These are phyloP conservation scores for Tonatia bakeri DNA, from an alignment of 2,113 vertebrate species.

Conservation along the genomic window DNA sequence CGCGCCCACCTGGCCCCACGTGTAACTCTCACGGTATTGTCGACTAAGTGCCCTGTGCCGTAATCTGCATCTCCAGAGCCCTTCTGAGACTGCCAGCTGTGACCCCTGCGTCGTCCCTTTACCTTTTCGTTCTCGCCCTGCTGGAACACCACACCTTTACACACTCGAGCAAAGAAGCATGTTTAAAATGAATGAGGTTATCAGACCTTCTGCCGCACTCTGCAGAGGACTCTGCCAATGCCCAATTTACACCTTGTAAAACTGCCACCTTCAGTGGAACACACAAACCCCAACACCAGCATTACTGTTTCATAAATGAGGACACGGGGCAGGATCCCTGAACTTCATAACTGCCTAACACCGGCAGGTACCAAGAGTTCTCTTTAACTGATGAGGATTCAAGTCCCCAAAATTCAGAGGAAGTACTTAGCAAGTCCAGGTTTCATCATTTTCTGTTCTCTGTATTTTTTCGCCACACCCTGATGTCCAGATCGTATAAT, in stretches of 20 bases:
- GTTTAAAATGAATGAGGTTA: slow-evolving; percentile 3
- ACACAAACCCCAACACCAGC: fast-evolving
- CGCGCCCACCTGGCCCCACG: not conserved
- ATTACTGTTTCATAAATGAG: not conserved
- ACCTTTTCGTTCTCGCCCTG: not conserved
- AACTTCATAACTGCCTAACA: not conserved
- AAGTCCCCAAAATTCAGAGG: not conserved
- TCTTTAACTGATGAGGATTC: not conserved
- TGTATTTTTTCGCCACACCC: not conserved
- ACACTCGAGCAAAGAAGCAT: slow-evolving; percentile 69
- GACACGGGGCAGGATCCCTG: not conserved
- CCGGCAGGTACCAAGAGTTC: no score
- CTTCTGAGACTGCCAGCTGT: not conserved
- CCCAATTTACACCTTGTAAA: not conserved
- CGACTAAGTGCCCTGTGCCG: not conserved
- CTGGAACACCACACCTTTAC: slow-evolving; percentile 59
- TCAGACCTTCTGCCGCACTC: not conserved
- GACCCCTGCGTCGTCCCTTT: not conserved
- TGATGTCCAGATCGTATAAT: not conserved
- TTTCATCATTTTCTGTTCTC: not conserved
- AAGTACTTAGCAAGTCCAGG: not conserved
- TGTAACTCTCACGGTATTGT: not conserved
- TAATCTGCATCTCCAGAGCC: not conserved
- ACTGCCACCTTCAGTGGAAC: not conserved
- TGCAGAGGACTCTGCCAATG: not conserved